Evolutionary conservation across 2,113 vertebrate genomes (phyloP), one percentile per base, ranked within the genome.

Genomic region (Phyllopteryx taeniolatus): DNA sequence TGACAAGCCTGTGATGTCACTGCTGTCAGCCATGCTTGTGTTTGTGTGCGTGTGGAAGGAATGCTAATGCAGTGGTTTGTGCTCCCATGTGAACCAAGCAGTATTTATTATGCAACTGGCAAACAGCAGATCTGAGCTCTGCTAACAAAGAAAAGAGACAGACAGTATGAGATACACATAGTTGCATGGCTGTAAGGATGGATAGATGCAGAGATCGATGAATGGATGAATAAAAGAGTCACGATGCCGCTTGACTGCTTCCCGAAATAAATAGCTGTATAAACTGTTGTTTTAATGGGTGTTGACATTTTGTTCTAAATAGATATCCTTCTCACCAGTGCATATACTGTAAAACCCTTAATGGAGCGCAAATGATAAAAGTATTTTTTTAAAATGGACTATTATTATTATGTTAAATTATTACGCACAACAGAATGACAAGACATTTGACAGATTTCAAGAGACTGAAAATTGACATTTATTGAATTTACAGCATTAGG

Each of bases 71-170:
- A 44, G 75, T 56, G 65, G 42, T 71, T 68, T 84, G 71, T 78
- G 79, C 81, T 85, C 80, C 83, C 75, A 80, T 79, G 80, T 77
- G 80, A 80, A 80, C 72, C 74, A 68, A 73, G 70, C 79, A 60
- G 73, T 75, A 53, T 84, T 85, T 84, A 74, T 82, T 82, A 85
- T 83, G 83, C 82, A 83, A 79, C 83, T 70, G 81, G 79, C 82
- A 83, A 68, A 63, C 79, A 56, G 75, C 46, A 3, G 80, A 81
- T 80, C 73, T 77, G 79, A 81, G 71, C 76, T 62, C 8, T 71
- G 75, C 74, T 77, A 78, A 80, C 80, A 73, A 80, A 82, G 79
- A 57, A 13, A 15, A 12, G 27, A 15, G 4, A 60, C 22, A 33
- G 31, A 17, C 65, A 70, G 75, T 8, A 27, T 57, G 75, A 67